phyloP scores from a whole-genome alignment of 2,888 invertebrate species.

The Apocheima hispidaria region DNA sequence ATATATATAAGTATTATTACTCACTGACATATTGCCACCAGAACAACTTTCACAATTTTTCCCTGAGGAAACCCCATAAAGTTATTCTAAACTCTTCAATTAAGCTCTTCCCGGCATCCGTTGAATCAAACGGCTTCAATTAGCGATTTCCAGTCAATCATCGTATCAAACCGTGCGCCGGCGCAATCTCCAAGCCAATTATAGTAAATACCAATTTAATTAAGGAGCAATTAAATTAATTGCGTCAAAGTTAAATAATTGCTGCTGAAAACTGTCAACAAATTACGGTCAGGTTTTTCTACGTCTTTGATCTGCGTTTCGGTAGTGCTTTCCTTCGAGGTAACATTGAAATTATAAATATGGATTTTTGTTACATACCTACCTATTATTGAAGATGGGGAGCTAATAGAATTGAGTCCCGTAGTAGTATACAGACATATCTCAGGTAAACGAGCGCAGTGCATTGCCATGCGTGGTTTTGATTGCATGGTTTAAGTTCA shows the following conservation, averaged over 20 bases:
- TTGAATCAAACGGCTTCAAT: constrained; percentile 30
- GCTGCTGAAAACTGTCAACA: constrained; percentile 37
- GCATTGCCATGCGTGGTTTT: too few species aligned
- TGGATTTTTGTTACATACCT: too few species aligned
- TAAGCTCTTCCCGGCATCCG: constrained; percentile 34
- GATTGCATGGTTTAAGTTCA: too few species aligned
- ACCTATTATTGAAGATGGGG: too few species aligned
- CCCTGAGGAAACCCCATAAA: constrained; percentile 32
- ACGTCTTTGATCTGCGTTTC: neutral
- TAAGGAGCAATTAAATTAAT: constrained; percentile 42
- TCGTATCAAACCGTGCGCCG: constrained; percentile 45
- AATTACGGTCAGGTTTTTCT: neutral
- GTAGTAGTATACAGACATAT: too few species aligned
- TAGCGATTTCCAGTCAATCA: constrained; percentile 47
- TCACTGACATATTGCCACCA: neutral
- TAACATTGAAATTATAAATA: too few species aligned
- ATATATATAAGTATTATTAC: neutral
- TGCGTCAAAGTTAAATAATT: constrained; percentile 33
- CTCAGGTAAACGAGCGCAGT: too few species aligned
- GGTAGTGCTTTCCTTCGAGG: neutral
- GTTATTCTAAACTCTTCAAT: constrained; percentile 34
- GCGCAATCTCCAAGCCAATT: constrained; percentile 39
- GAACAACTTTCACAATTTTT: constrained; percentile 31
- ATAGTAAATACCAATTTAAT: constrained; percentile 43
- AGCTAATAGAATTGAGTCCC: too few species aligned